Base-by-base conservation (phyloP, 2,888 invertebrate species). In the Drosophila cognata region DNA sequence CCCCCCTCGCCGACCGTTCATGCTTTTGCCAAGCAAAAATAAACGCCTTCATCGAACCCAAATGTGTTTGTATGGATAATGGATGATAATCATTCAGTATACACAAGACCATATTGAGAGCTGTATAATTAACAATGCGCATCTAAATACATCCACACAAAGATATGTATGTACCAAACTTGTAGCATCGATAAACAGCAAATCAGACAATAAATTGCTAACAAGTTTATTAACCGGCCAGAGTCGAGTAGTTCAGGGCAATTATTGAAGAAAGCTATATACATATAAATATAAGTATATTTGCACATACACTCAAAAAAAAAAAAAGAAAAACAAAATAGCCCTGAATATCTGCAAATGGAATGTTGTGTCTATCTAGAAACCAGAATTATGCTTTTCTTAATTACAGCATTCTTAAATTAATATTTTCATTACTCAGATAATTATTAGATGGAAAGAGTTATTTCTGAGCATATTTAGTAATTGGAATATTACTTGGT, bases 121-220 rank as follows among this genome's bases (percentile, higher is more conserved):
- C 25, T 46, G 36, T 56, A 63, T 63, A 73, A 76, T 81, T 79
- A 73, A 77, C 77, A 74, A 71, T 68, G 66, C 63, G 70, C 72
- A 81, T 68, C 68, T 28, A 51, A 29, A 43, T 41, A 41, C 50
- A 35, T 33, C 13, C 33, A 35, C 33, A 28, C 36, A 25, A 21
- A 62, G 43, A 74, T 57, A 78, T 65, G 31, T 53, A 56, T 74
- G 70, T 51, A 64, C 67, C 63, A 62, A 53, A 62, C 70, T 62
- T 57, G 56, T 61, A 59, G 53, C 63, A 79, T 35, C 63, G 33
- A 48, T 57, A 28, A 70, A 52, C 46, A 41, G 21, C 57, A 68
- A 56, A 74, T 61, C 33, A 38, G 63, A 55, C 48, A 62, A 57
- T 61, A 21, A 58, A 55, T 52, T 29, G 18, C 60, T n/a, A 53